phyloP scores from a whole-genome alignment of 2,888 invertebrate genomes.

The Cephus pygmeus region DNA sequence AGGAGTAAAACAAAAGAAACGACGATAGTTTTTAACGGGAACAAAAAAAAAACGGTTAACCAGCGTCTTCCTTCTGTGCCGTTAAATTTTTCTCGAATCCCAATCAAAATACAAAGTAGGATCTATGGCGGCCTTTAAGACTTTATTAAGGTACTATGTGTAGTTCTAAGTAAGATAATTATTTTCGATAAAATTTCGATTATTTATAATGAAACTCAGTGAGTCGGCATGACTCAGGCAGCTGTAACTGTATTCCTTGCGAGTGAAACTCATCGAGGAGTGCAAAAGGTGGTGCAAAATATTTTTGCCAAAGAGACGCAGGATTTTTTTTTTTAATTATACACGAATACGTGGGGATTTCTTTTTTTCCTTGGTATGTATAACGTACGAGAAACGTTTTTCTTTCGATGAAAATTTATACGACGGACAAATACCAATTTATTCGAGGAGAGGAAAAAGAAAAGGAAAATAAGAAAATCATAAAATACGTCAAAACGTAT shows the following conservation, averaged over 20 bases:
- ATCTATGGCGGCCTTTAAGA: neutral
- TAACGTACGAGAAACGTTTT: neutral
- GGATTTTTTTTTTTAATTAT: neutral
- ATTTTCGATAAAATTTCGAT: neutral
- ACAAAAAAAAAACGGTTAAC: neutral
- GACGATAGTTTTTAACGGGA: neutral
- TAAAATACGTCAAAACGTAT: neutral
- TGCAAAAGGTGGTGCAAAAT: conserved; percentile 29
- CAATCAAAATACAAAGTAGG: neutral
- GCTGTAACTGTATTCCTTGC: neutral
- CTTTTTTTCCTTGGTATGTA: neutral
- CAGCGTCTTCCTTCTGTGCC: neutral
- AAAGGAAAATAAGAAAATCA: neutral
- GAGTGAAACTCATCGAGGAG: neutral
- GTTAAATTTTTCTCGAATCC: neutral
- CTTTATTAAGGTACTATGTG: neutral
- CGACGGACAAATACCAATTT: neutral
- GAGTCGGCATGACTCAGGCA: neutral
- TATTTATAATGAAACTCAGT: neutral
- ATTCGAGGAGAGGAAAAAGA: neutral
- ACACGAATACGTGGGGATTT: neutral
- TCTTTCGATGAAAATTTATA: neutral
- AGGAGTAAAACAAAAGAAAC: neutral
- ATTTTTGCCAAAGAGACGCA: conserved; percentile 48
- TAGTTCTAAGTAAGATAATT: neutral